Evolutionary conservation across 2,113 vertebrate species (phyloP).

Genomic region (Calyptommatus sinebrachiatus): DNA sequence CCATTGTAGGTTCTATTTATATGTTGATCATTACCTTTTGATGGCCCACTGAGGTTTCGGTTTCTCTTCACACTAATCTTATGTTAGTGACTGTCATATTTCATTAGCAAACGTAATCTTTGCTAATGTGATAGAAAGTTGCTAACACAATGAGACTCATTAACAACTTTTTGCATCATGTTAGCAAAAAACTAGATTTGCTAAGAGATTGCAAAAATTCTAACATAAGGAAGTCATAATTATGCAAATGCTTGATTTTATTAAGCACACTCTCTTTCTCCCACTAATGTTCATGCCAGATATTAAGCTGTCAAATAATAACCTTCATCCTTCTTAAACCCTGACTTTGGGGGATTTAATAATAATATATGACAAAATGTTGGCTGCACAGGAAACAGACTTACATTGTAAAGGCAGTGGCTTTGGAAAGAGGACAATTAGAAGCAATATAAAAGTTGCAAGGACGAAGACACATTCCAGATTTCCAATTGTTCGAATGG

Average conservation of each 20-base stretch:
- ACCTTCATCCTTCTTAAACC: background rate
- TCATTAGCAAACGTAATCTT: constrained; percentile 73
- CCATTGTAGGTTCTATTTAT: constrained; percentile 57
- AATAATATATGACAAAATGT: background rate
- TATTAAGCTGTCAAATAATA: background rate
- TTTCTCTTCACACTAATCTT: constrained; percentile 69
- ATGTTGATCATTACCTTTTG: constrained; percentile 64
- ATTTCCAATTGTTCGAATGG: background rate
- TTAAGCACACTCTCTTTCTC: constrained; percentile 42
- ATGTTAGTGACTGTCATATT: constrained; percentile 69
- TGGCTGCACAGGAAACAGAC: background rate
- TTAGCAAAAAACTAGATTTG: constrained; percentile 69
- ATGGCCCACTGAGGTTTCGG: constrained; percentile 64
- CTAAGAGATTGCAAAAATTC: constrained; percentile 68
- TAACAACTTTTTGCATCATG: constrained; percentile 73
- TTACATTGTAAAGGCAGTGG: background rate
- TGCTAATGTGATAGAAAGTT: constrained; percentile 74
- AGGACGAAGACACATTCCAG: background rate
- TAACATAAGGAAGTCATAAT: constrained; percentile 62
- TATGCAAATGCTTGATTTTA: constrained; percentile 59
- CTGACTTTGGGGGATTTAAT: background rate
- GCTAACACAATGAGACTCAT: constrained; percentile 75
- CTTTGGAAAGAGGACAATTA: background rate
- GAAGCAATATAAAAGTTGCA: background rate
- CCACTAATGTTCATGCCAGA: constrained; percentile 31